Evolutionary conservation across 1,140 invertebrate species (phyloP), one percentile per base, ranked within the genome.

Genomic region (Ceratosolen fusciceps): DNA sequence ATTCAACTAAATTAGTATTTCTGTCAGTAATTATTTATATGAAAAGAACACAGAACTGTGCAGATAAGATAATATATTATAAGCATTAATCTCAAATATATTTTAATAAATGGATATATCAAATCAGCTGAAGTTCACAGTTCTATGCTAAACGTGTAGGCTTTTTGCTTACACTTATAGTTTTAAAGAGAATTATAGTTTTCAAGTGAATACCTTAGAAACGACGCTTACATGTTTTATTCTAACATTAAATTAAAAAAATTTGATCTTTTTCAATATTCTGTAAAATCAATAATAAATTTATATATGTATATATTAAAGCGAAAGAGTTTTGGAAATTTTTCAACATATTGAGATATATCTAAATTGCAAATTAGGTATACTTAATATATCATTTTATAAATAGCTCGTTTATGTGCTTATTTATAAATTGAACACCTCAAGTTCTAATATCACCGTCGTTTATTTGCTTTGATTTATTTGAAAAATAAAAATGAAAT

Each of bases 121-220:
- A 14, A 72, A 80, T 82, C 39, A 54, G 62, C 71, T 62, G 47
- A 39, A 71, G 52, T 26, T 68, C 72, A 37, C 56, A 34, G 76
- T 73, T 81, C 73, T 71, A 72, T 52, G 24, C 37, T 62, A 58
- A 43, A 31, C 52, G 62, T 52, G 58, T 56, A 10, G 1, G 37
- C 16, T 26, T 29, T 74, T 24, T n/a, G n/a, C n/a, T n/a, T n/a
- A n/a, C n/a, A n/a, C n/a, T n/a, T n/a, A n/a, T n/a, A n/a, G n/a
- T n/a, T n/a, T n/a, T n/a, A n/a, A n/a, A n/a, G 24, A 29, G 74
- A 68, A 49, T 77, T 73, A 74, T 77, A 67, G 79, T 81, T 83
- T 76, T 68, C 80, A 79, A 79, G 80, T 24, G 78, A 81, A 54
- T 26, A 21, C 31, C 34, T 49, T 1, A 26, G 29, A 26, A 26